Evolutionary conservation across 2,797 vertebrate genomes (phyloP).

Genomic region (Hozukius guyotensis): DNA sequence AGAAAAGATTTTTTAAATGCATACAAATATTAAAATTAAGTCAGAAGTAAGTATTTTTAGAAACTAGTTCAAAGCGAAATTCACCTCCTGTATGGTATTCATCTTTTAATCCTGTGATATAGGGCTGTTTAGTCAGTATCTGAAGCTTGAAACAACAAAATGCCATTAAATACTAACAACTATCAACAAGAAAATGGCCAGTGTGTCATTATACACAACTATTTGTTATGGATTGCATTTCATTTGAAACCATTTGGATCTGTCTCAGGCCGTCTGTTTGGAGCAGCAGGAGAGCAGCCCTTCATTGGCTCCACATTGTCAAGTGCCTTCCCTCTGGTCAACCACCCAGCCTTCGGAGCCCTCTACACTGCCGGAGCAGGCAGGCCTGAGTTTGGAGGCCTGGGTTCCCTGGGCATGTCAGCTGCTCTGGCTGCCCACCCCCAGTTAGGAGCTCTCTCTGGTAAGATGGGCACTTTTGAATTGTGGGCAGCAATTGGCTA

Average conservation of each 20-base stretch:
- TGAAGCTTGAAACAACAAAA: constrained; percentile 12
- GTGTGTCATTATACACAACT: not conserved
- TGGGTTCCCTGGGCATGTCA: constrained; percentile 89
- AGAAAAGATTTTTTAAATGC: not conserved
- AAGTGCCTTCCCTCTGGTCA: constrained; percentile 96
- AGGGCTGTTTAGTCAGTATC: constrained; percentile 1
- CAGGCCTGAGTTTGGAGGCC: constrained; percentile 93
- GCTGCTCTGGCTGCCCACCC: constrained; percentile 92
- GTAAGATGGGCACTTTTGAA: constrained; percentile 69
- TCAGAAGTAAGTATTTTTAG: constrained; percentile 35
- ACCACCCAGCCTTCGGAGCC: constrained; percentile 92
- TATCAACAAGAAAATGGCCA: not conserved
- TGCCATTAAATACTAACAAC: not conserved
- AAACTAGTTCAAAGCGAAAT: constrained; percentile 21
- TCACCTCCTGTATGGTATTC: constrained; percentile 1
- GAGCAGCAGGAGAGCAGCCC: constrained; percentile 89
- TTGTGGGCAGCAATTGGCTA: constrained; percentile 7
- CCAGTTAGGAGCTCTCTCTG: constrained; percentile 92
- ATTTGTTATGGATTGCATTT: constrained; percentile 6
- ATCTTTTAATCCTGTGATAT: constrained; percentile 14
- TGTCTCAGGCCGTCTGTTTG: constrained; percentile 90
- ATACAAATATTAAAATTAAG: constrained; percentile 6
- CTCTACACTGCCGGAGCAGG: constrained; percentile 90
- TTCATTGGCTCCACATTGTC: constrained; percentile 93
- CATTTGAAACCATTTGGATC: constrained; percentile 23